Percentiles rank a stretch among this genome's conserved stretches.
Evolutionary conservation across 2,113 vertebrate species (phyloP).

Genomic region (Pedetes capensis): DNA sequence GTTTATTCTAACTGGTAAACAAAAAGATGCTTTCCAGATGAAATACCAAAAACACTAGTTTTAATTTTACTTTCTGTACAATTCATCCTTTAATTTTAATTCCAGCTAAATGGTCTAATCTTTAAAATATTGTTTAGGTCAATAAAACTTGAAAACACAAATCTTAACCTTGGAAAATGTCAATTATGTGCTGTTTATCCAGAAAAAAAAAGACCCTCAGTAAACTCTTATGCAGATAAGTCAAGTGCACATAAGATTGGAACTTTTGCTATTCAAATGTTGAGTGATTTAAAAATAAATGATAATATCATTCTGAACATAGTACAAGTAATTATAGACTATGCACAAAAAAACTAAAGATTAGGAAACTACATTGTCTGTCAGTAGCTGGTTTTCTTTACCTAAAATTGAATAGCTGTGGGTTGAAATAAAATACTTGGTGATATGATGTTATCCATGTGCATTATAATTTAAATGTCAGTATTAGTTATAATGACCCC

Average conservation of each 20-base stretch:
- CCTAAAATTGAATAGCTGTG: constrained; percentile 28
- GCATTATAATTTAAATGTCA: constrained; percentile 23
- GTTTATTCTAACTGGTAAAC: neutral
- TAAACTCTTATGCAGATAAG: neutral
- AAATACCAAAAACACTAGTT: neutral
- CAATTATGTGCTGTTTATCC: neutral
- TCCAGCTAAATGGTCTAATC: neutral
- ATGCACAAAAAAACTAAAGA: constrained; percentile 30
- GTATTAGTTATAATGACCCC: neutral
- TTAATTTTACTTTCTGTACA: neutral
- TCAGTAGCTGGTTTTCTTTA: constrained; percentile 1
- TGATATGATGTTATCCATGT: neutral
- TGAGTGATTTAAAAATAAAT: constrained; percentile 59
- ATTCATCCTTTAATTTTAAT: constrained; percentile 30
- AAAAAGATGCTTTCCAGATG: constrained; percentile 21
- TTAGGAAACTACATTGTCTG: constrained; percentile 24
- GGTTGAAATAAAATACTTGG: constrained; percentile 31
- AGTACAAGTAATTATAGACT: constrained; percentile 57
- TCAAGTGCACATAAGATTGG: neutral
- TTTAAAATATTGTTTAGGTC: constrained; percentile 2
- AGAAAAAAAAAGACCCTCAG: neutral
- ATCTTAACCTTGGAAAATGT: neutral
- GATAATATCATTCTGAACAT: constrained; percentile 20
- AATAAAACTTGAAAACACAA: constrained; percentile 3
- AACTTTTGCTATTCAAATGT: constrained; percentile 34